phyloP scores from a whole-genome alignment of 2,797 vertebrate species.

The Lates japonicus region DNA sequence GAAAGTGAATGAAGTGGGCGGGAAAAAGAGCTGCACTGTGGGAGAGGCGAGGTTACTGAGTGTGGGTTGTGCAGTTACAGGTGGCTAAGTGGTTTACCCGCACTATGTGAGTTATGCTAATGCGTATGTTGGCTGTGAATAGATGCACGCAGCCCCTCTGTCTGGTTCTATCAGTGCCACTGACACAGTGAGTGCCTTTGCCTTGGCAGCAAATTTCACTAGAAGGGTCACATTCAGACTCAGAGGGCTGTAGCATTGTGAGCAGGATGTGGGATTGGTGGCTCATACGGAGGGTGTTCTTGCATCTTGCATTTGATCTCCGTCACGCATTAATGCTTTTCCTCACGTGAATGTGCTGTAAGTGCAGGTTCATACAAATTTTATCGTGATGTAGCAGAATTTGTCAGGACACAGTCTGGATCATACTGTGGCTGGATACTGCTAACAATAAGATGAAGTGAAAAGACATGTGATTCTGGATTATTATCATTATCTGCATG shows the following conservation, averaged over 20 bases:
- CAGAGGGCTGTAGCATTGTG: constrained; percentile 57
- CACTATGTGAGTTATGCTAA: constrained; percentile 81
- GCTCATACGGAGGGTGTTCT: constrained; percentile 48
- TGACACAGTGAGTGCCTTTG: constrained; percentile 74
- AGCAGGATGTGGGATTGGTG: constrained; percentile 60
- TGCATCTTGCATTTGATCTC: constrained; percentile 62
- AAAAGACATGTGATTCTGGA: constrained; percentile 35
- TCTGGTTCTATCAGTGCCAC: constrained; percentile 80
- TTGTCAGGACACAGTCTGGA: constrained; percentile 17
- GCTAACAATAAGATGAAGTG: constrained; percentile 22
- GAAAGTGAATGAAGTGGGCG: constrained; percentile 33
- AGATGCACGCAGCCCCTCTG: constrained; percentile 76
- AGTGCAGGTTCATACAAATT: constrained; percentile 53
- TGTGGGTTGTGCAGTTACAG: constrained; percentile 71
- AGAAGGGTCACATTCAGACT: constrained; percentile 55
- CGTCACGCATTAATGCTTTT: constrained; percentile 49
- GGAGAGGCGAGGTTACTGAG: constrained; percentile 37
- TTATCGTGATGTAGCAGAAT: constrained; percentile 14
- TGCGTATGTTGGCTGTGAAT: constrained; percentile 76
- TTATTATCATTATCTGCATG: constrained; percentile 56
- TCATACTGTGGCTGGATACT: constrained; percentile 28
- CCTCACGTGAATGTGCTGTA: constrained; percentile 44
- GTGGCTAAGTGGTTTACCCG: constrained; percentile 75
- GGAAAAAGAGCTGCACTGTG: constrained; percentile 18
- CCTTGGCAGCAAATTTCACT: constrained; percentile 56